These are phyloP conservation scores for Corynorhinus townsendii DNA, from an alignment of 2,113 vertebrate species.

Conservation along the genomic window DNA sequence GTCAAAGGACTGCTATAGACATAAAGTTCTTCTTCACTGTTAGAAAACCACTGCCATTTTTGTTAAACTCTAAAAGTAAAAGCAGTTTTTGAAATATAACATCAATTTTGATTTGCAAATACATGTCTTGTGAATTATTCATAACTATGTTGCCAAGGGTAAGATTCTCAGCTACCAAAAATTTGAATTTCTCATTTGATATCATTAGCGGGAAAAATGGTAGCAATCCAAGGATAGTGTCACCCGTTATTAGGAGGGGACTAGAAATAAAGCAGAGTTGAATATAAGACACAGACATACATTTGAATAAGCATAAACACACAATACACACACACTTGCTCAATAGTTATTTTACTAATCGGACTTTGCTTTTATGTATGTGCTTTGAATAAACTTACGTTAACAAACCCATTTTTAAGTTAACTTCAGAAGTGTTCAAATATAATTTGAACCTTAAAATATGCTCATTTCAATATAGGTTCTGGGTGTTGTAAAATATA, in stretches of 20 bases:
- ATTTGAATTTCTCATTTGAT: conserved; percentile 4
- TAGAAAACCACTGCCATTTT: conserved; percentile 27
- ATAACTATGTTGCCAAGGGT: not conserved
- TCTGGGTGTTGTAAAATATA: not conserved
- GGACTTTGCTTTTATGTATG: not conserved
- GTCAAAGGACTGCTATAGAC: not conserved
- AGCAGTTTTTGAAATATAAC: not conserved
- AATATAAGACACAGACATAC: not conserved
- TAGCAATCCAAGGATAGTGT: not conserved
- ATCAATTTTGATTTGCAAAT: conserved; percentile 35
- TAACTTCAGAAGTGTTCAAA: not conserved
- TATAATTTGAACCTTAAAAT: conserved; percentile 12
- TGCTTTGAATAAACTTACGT: conserved; percentile 15
- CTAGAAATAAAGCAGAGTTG: not conserved
- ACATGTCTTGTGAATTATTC: conserved; percentile 3
- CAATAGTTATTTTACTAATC: not conserved
- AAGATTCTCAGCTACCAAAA: conserved; percentile 20
- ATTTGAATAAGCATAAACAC: not conserved
- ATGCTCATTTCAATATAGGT: not conserved
- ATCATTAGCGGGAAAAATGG: not conserved
- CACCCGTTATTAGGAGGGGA: not conserved
- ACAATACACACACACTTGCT: not conserved
- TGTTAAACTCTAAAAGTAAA: conserved; percentile 34
- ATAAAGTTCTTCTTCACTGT: not conserved
- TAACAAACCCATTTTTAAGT: not conserved